A percentile compares a stretch with the other conserved stretches of the same genome.
These are phyloP conservation scores for Campylorhamphus procurvoides DNA, from an alignment of 2,113 vertebrate species.

Conservation along the genomic window DNA sequence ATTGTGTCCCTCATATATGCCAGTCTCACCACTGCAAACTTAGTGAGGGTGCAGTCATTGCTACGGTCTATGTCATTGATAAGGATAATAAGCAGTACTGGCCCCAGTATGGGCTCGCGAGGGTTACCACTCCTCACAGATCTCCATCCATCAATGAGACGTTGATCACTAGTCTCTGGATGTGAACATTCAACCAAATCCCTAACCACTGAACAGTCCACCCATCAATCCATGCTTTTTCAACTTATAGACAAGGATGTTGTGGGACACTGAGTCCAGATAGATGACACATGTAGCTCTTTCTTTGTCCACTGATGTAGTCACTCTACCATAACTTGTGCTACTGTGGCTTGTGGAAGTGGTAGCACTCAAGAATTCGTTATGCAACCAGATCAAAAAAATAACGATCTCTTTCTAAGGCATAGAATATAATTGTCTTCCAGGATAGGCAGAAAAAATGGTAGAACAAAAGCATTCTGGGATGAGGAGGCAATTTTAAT, in stretches of 20 bases:
- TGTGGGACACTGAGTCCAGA: not conserved
- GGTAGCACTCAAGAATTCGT: not conserved
- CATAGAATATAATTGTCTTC: not conserved
- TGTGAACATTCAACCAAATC: not conserved
- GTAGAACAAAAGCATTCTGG: not conserved
- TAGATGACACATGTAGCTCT: not conserved
- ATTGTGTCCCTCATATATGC: not conserved
- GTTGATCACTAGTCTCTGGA: not conserved
- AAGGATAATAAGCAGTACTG: not conserved
- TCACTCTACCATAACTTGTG: not conserved
- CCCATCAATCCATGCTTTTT: not conserved
- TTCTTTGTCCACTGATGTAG: not conserved
- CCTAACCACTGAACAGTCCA: not conserved
- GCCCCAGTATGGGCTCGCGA: not conserved
- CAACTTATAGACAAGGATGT: not conserved
- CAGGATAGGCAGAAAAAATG: not conserved
- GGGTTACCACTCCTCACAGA: accelerated
- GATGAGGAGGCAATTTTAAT: not conserved
- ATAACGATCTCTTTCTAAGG: not conserved
- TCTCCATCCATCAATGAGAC: not conserved
- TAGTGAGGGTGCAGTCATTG: not conserved
- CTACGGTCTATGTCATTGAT: not conserved
- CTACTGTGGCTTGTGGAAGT: not conserved
- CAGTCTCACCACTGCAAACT: not conserved
- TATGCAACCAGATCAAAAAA: not conserved